Percentiles rank a stretch among this genome's conserved stretches.
Conservation (phyloP, 2,113 vertebrate genomes). For the Otocyon megalotis region DNA sequence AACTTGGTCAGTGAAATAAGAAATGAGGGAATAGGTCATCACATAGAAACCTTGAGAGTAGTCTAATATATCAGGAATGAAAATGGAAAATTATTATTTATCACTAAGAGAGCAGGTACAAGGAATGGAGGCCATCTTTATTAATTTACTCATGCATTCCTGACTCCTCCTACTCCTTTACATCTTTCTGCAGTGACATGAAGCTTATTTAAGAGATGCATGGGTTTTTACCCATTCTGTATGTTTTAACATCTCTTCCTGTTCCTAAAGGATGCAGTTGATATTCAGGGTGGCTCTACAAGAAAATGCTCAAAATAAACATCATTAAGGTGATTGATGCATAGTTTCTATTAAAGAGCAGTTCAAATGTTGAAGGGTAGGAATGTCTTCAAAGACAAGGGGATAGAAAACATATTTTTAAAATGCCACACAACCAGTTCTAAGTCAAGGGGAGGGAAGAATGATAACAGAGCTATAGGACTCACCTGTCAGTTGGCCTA, state of each 20-base stretch:
- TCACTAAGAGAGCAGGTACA: conserved; percentile 41
- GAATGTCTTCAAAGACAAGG: neutral
- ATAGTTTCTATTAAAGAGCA: neutral
- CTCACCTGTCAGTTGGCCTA: fast-evolving
- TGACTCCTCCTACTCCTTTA: neutral
- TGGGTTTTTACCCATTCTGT: neutral
- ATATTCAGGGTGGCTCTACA: neutral
- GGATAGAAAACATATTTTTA: neutral
- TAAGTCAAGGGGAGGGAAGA: neutral
- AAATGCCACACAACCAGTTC: neutral
- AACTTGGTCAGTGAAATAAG: conserved; percentile 53
- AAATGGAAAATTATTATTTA: conserved; percentile 50
- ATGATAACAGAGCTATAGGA: neutral
- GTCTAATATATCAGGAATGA: conserved; percentile 6
- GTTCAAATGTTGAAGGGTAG: neutral
- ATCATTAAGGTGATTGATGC: neutral
- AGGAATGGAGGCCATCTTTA: conserved; percentile 46
- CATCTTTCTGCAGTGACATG: neutral
- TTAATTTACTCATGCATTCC: conserved; percentile 45
- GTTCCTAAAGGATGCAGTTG: neutral
- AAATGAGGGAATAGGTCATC: conserved; percentile 62
- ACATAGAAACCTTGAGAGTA: conserved; percentile 9
- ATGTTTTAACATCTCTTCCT: conserved; percentile 36
- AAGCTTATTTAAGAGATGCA: neutral
- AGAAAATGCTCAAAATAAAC: conserved; percentile 16